Conservation (phyloP, 2,888 invertebrate genomes). For the Drosophila lacicola region DNA sequence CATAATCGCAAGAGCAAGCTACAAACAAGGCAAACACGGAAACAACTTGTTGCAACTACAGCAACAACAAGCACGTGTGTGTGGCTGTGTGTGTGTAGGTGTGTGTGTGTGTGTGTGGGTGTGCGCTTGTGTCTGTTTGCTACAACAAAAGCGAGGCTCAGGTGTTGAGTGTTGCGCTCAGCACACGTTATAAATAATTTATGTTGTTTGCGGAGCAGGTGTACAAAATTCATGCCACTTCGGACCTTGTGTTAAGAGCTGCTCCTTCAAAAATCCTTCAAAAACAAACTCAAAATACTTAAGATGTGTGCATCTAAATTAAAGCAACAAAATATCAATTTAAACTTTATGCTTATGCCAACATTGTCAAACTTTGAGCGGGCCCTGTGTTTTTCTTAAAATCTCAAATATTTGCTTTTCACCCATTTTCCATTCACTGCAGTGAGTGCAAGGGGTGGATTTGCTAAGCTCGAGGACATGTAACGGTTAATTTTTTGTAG, state of each 20-base stretch:
- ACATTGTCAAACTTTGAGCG: not conserved
- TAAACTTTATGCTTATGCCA: not conserved
- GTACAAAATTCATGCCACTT: conserved; percentile 56
- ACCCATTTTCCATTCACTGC: too few species aligned
- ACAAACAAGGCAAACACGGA: conserved; percentile 74
- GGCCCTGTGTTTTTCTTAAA: too few species aligned
- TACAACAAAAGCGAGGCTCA: conserved; percentile 25
- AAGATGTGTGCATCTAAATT: conserved; percentile 17
- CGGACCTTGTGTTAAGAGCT: conserved; percentile 1
- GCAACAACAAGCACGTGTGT: conserved; percentile 12
- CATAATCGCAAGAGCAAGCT: conserved; percentile 58
- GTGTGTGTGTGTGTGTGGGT: conserved; percentile 2
- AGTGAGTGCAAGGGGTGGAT: too few species aligned
- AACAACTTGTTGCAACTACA: conserved; percentile 76
- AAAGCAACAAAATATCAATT: conserved; percentile 17
- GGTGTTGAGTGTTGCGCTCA: conserved; percentile 30
- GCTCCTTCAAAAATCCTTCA: conserved; percentile 3
- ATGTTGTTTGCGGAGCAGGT: conserved; percentile 70
- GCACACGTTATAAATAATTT: conserved; percentile 70
- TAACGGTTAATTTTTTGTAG: too few species aligned
- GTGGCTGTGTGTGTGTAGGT: not conserved
- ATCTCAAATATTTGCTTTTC: too few species aligned
- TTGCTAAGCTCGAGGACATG: too few species aligned
- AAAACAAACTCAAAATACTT: conserved; percentile 12
- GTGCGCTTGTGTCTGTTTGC: conserved; percentile 33